Base-by-base conservation (phyloP, 2,113 vertebrate genomes). In the Nyctibius bracteatus region DNA sequence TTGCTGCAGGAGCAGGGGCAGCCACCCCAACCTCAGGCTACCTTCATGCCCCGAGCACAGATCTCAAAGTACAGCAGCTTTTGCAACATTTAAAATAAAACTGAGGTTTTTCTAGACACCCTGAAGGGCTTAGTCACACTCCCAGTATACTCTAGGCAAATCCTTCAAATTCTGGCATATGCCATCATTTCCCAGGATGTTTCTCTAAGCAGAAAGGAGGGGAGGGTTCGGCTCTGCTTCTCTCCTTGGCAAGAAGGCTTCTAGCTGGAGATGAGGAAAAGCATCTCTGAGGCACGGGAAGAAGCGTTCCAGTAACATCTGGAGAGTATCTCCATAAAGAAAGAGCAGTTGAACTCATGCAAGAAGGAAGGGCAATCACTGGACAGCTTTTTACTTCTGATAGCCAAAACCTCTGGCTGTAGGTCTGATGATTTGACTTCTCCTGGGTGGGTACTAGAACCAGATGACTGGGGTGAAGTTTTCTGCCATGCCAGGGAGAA, bases 131-230 rank as follows among this genome's bases (percentile, higher is more conserved):
- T 84, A 82, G 47, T 89, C 84, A 87, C 78, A 79, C 71, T 85
- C 44, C 52, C 61, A 92, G 81, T 31, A 80, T 92, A n/a, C 88
- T 88, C 19, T 46, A 55, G 55, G 75, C 49, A 94, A 88, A 91
- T 88, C 79, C n/a, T 77, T 86, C 62, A 47, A 86, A 66, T 82
- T 88, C 73, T 63, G 84, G 73, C 87, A 86, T 79, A 89, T 52
- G 85, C 54, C 37, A 85, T 31, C 74, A 33, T 73, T 90, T 94
- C 54, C 52, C 54, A 91, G 81, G 59, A 25, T 80, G 74, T 77
- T 83, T 94, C 71, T 77, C 63, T 58, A 73, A 80, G 90, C 58
- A 86, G 71, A 77, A 80, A 87, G 55, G 43, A 86, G 43, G 18
- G 20, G 73, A 94, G 31, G 13, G 44, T 49, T 91, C 81, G 16